Evolutionary conservation across 2,888 invertebrate genomes (phyloP), one percentile per base, ranked within the genome.

Genomic region (Netelia inedita): DNA sequence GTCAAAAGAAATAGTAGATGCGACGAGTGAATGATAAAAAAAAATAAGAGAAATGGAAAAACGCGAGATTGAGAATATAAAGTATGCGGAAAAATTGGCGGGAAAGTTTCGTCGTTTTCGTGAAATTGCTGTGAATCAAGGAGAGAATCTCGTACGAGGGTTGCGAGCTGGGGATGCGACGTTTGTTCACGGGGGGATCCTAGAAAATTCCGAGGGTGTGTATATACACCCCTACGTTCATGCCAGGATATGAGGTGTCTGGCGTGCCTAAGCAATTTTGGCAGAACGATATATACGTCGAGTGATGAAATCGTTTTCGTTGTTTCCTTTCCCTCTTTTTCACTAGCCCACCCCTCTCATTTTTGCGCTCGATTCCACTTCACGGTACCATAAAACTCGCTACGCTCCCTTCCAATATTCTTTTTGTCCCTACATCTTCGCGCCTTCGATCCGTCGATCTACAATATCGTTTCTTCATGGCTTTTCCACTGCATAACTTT

Each of bases 261-360:
- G 69, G 72, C 78, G 80, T 78, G 84, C 69, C 81, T 84, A 81
- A 84, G 78, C 81, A 84, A 84, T 84, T 84, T 81, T 78, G 73
- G 57, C 78, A 84, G 81, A 81, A 76, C 74, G 84, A 80, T 78
- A 72, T 73, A 72, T 19, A 63, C 66, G 72, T 66, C 69, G 72
- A 66, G 73, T 74, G 84, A 81, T 81, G 84, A 81, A 84, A 84
- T 81, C 78, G 78, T 84, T 81, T 81, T 74, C 66, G 81, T 79
- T 79, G 69, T 71, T 78, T 57, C 69, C 41, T 68, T 28, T 21
- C 11, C 3, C 65, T 57, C 28, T 41, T 59, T 57, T 66, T 23
- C 16, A 14, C 14, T 43, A 23, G 1, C 55, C 16, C 23, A 43
- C 8, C 14, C 43, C 14, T 46, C 16, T 66, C 69, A 74, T 75